Evolutionary conservation across 2,888 invertebrate genomes (phyloP).

Genomic region (Coelinius sp.): DNA sequence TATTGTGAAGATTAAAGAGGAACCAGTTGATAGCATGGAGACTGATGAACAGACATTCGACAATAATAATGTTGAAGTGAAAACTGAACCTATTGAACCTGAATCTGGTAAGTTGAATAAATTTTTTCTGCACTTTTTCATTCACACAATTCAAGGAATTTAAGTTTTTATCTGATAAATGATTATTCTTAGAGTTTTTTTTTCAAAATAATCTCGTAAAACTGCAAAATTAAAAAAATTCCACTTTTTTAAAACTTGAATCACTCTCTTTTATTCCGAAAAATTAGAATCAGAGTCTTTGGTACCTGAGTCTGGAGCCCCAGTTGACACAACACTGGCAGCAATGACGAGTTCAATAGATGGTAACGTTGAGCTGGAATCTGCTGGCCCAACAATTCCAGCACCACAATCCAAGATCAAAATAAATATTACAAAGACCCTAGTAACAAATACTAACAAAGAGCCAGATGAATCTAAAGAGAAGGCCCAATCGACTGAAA

Average conservation of each 20-base stretch:
- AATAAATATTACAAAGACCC: conserved; percentile 85
- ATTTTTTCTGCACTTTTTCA: not conserved
- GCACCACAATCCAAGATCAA: conserved; percentile 75
- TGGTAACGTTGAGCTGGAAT: conserved; percentile 81
- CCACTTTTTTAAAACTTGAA: not conserved
- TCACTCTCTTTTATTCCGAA: conserved; percentile 13
- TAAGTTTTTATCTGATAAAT: not conserved
- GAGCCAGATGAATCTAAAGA: conserved; percentile 62
- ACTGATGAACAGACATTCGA: conserved; percentile 53
- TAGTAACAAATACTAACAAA: conserved; percentile 62
- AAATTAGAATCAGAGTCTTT: conserved; percentile 71
- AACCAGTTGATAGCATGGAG: conserved; percentile 44
- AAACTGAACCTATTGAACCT: conserved; percentile 61
- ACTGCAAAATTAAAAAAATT: not conserved
- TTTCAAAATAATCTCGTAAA: too few relatives aligned
- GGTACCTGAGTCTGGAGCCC: conserved; percentile 66
- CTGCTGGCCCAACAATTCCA: conserved; percentile 71
- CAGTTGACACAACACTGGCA: conserved; percentile 73
- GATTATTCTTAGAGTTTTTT: too few relatives aligned
- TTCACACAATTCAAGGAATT: not conserved
- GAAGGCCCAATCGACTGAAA: conserved; percentile 59
- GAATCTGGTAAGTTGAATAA: conserved; percentile 57
- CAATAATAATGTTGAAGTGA: conserved; percentile 56
- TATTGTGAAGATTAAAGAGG: conserved; percentile 60
- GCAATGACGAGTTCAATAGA: conserved; percentile 80